Evolutionary conservation across 2,888 invertebrate species (phyloP), one percentile per base, ranked within the genome.

Genomic region (Caenorhabditis sp.): DNA sequence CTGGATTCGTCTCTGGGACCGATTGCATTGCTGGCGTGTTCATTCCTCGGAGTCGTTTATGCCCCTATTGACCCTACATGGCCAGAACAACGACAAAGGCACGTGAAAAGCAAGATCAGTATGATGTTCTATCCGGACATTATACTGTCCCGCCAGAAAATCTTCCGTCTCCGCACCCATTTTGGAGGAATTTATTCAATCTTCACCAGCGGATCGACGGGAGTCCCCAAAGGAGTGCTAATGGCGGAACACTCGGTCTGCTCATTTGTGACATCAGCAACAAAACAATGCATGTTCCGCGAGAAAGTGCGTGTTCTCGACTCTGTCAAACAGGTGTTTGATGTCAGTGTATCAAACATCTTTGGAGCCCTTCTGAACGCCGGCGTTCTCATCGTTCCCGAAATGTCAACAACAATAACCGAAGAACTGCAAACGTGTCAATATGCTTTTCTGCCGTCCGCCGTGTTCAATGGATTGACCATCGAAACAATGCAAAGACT

Each of bases 171-270:
- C n/a, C n/a, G 70, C 43, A 71, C 71, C 3, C 22, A 30, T 22
- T 56, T 41, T 48, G 76, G 66, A 35, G 45, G 56, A 32, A 43
- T 71, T 1, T 87, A 87, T 58, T 77, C 86, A 9, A 82, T 87
- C 30, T 86, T 84, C 61, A 87, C 87, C 0, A 86, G 86, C 70
- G 87, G 87, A 9, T 83, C 86, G 9, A 87, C 87, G 7, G 87
- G 86, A 20, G 68, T 62, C 11, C 86, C 87, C n/a, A 87, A 87
- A 78, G 85, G 81, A 39, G 87, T 87, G 15, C 65, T 76, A 20
- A 80, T 87, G 50, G 46, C 73, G 6, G 78, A 84, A 45, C 32
- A 48, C 7, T 83, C 83, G 22, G 76, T 86, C 6, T n/a, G 50
- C 13, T 43, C 71, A 7, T 87, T 87, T 70, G 41, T 85, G 2